These are phyloP conservation scores for Macroglossus sobrinus DNA, from an alignment of 2,113 vertebrate genomes.

Conservation along the genomic window DNA sequence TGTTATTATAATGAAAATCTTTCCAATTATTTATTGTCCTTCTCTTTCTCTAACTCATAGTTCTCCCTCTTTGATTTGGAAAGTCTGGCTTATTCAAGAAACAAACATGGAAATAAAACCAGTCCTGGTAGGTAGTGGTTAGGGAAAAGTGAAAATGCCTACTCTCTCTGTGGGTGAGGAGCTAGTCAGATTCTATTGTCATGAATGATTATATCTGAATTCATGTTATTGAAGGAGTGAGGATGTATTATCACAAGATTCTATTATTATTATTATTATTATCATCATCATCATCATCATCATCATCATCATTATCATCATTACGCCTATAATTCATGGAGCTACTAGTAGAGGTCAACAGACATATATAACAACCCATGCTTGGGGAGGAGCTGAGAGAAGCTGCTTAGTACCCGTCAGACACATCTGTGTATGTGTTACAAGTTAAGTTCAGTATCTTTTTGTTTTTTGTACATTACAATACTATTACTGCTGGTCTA, in stretches of 20 bases:
- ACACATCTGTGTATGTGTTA: background rate
- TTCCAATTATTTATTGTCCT: slow-evolving; percentile 28
- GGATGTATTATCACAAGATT: background rate
- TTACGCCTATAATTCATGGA: background rate
- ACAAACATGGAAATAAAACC: background rate
- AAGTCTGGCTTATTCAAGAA: background rate
- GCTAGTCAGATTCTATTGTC: background rate
- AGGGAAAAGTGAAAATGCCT: background rate
- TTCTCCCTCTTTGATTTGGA: slow-evolving; percentile 10
- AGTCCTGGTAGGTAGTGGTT: background rate
- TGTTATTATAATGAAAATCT: slow-evolving; percentile 41
- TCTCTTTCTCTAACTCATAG: background rate
- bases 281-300: background rate
- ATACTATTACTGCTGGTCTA: background rate
- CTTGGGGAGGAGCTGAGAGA: background rate
- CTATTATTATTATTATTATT: background rate
- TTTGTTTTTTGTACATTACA: background rate
- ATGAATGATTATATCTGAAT: background rate
- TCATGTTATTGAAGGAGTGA: background rate
- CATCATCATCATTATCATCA: background rate
- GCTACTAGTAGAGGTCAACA: background rate
- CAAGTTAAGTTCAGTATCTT: background rate
- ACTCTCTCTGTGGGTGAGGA: background rate
- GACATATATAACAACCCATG: background rate
- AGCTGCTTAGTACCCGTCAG: background rate